Percentiles rank a stretch among this genome's conserved stretches.
Evolutionary conservation across 2,113 vertebrate genomes (phyloP).

Genomic region (Amphilophus citrinellus): DNA sequence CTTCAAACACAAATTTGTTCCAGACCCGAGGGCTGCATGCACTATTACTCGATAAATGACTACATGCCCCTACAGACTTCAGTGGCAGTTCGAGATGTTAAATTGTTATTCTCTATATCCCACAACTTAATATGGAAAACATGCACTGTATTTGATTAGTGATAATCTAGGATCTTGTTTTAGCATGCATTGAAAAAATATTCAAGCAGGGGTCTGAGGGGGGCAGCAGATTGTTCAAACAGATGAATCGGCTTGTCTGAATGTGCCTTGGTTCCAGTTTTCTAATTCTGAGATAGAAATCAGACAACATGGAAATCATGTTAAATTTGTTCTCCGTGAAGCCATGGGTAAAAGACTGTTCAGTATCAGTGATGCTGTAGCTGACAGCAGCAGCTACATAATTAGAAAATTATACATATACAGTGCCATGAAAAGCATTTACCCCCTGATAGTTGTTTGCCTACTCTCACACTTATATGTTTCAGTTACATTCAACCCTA

Average conservation of each 20-base stretch:
- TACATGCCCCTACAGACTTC: conserved; percentile 37
- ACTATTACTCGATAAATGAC: conserved; percentile 58
- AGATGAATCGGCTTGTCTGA: conserved; percentile 56
- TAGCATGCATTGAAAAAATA: conserved; percentile 61
- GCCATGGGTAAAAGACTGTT: conserved; percentile 42
- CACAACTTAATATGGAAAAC: conserved; percentile 58
- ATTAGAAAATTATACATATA: conserved; percentile 7
- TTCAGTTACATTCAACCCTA: no score
- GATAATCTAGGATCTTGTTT: conserved; percentile 61
- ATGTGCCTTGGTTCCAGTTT: conserved; percentile 52
- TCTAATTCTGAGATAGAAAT: conserved; percentile 62
- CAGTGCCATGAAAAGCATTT: not conserved
- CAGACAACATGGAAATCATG: conserved; percentile 61
- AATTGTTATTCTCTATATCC: conserved; percentile 54
- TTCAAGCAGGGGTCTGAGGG: conserved; percentile 25
- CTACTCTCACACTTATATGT: no score
- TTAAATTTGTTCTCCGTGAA: conserved; percentile 58
- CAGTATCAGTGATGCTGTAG: conserved; percentile 2
- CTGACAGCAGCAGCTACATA: not conserved
- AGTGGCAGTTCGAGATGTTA: conserved; percentile 42
- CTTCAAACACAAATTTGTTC: conserved; percentile 62
- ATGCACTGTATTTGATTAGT: conserved; percentile 52
- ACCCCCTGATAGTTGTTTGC: no score
- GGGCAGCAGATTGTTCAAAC: conserved; percentile 69
- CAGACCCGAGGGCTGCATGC: conserved; percentile 21